Percentiles rank a stretch among this genome's conserved stretches.
These are phyloP conservation scores for Hydriomena furcata DNA, from an alignment of 2,888 invertebrate species.

Conservation along the genomic window DNA sequence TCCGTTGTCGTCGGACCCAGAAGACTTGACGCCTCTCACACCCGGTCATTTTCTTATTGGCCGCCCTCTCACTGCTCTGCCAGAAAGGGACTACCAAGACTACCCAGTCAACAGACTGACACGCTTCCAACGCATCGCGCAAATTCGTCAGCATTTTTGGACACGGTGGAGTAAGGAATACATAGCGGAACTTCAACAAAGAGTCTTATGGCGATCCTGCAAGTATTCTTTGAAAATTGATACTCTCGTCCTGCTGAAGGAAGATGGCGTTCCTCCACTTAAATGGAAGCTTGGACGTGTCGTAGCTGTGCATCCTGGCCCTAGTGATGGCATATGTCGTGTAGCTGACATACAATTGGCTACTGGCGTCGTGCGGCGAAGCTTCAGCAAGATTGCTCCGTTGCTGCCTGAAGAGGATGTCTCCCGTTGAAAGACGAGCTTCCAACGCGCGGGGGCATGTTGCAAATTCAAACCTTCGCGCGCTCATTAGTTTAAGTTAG, in stretches of 20 bases:
- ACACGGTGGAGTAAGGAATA: constrained; percentile 28
- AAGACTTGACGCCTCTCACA: neutral
- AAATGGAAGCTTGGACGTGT: constrained; percentile 36
- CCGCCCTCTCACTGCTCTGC: neutral
- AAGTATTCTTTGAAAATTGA: constrained; percentile 7
- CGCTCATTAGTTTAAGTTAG: no score
- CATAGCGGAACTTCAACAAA: constrained; percentile 33
- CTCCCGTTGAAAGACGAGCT: constrained; percentile 17
- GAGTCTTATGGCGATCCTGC: constrained; percentile 30
- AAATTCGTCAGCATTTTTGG: neutral
- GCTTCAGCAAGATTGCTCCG: constrained; percentile 20
- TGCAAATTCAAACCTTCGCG: no score
- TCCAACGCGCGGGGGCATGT: constrained; percentile 28
- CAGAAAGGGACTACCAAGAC: neutral
- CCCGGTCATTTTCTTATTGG: neutral
- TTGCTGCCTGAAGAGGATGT: neutral
- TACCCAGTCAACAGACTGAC: neutral
- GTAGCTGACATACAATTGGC: constrained; percentile 34
- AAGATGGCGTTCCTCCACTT: constrained; percentile 30
- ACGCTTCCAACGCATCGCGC: neutral
- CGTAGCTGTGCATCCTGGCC: constrained; percentile 17
- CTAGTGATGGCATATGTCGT: constrained; percentile 30
- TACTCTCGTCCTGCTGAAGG: constrained; percentile 32
- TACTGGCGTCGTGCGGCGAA: constrained; percentile 21
- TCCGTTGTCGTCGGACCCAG: constrained; percentile 15